phyloP scores from a whole-genome alignment of 1,140 invertebrate genomes.

The Dysdera silvatica region DNA sequence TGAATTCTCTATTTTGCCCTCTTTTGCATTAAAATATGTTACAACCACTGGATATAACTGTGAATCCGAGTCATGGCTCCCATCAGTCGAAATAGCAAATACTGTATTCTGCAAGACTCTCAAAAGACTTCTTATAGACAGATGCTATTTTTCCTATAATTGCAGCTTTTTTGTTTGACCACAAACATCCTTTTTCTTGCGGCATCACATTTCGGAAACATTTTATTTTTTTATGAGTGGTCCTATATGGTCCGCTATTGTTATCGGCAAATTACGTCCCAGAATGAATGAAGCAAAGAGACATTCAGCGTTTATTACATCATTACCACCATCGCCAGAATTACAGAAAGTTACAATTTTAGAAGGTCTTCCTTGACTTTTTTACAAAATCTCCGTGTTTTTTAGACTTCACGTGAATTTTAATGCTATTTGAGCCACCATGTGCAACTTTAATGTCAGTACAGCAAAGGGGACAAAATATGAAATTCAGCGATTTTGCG shows the following conservation, averaged over 20 bases:
- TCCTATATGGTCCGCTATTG: not conserved
- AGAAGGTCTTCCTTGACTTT: too few relatives aligned
- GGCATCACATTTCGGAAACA: not conserved
- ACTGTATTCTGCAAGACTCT: not conserved
- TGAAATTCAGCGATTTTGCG: too few relatives aligned
- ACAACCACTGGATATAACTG: not conserved
- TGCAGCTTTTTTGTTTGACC: not conserved
- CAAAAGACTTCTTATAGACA: not conserved
- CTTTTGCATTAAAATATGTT: not conserved
- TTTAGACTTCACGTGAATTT: too few relatives aligned
- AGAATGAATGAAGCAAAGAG: not conserved
- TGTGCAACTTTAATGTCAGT: too few relatives aligned
- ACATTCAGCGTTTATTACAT: too few relatives aligned
- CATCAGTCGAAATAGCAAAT: not conserved
- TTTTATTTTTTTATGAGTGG: not conserved
- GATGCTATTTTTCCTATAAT: not conserved
- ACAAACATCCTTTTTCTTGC: not conserved
- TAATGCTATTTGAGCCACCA: too few relatives aligned
- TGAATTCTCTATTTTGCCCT: not conserved
- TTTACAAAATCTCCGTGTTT: too few relatives aligned
- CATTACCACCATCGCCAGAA: too few relatives aligned
- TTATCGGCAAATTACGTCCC: not conserved
- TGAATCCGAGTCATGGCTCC: not conserved
- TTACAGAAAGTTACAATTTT: too few relatives aligned
- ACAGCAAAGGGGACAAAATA: too few relatives aligned